Percentiles rank a stretch among this genome's conserved stretches.
Conservation (phyloP, 2,888 invertebrate genomes). For the Erebia epiphron region DNA sequence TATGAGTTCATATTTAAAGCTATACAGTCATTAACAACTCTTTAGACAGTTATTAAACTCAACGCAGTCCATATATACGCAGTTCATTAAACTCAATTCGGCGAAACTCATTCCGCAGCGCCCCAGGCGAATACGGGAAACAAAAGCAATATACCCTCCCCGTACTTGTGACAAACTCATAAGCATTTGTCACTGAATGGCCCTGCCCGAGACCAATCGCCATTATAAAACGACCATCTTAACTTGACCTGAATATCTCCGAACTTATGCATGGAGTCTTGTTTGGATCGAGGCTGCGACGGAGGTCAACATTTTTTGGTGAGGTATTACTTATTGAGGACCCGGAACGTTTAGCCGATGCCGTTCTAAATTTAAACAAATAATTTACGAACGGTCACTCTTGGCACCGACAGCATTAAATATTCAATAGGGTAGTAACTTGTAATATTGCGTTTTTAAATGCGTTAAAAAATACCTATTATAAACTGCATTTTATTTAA, state of each 20-base stretch:
- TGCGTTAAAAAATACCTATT: neutral
- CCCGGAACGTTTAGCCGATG: constrained; percentile 80
- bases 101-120: constrained; percentile 55
- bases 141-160: constrained; percentile 58
- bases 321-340: constrained; percentile 77
- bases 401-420: constrained; percentile 44
- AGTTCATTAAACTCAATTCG: constrained; percentile 66
- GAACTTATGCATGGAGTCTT: neutral
- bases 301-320: constrained; percentile 53
- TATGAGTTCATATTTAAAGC: no score
- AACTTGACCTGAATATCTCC: constrained; percentile 46
- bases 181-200: constrained; percentile 79
- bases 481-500: neutral
- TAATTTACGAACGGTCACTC: constrained; percentile 81
- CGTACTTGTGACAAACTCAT: constrained; percentile 79
- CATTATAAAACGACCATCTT: constrained; percentile 58
- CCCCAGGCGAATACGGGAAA: constrained; percentile 59
- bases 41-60: constrained; percentile 17
- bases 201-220: constrained; percentile 64
- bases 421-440: constrained; percentile 56
- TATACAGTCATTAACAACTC: constrained; percentile 14
- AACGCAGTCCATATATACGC: constrained; percentile 17
- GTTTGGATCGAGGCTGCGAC: constrained; percentile 7
- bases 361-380: constrained; percentile 81
- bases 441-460: constrained; percentile 41